Conservation (phyloP, 2,113 vertebrate species). For the Edolisoma coerulescens region DNA sequence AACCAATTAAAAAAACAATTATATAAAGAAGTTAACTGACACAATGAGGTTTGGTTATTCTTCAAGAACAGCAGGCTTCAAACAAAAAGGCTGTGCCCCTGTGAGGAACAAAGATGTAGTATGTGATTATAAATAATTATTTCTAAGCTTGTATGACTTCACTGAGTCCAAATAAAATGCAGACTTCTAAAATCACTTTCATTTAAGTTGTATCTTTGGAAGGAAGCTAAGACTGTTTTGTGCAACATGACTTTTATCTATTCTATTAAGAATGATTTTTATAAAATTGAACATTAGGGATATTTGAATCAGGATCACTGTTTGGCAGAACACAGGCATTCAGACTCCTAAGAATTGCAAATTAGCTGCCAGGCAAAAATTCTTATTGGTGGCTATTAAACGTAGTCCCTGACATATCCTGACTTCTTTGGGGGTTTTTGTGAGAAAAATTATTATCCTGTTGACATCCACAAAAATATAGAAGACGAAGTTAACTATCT, state of each 20-base stretch:
- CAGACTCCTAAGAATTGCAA: not conserved
- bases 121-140: conserved; percentile 52
- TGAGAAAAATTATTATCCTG: not conserved
- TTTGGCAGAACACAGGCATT: not conserved
- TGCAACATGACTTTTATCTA: not conserved
- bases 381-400: not conserved
- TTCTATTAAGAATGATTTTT: conserved; percentile 18
- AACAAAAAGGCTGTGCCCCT: conserved; percentile 15
- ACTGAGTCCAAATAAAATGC: conserved; percentile 20
- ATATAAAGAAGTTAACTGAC: conserved; percentile 12
- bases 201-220: conserved; percentile 4
- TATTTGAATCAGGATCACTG: not conserved
- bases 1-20: not conserved
- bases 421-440: not conserved
- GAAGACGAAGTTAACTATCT: not conserved
- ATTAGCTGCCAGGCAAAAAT: not conserved
- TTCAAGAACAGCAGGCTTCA: conserved; percentile 43
- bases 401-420: not conserved
- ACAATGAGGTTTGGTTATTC: conserved; percentile 26
- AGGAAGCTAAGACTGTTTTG: not conserved
- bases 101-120: conserved; percentile 34
- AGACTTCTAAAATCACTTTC: conserved; percentile 26
- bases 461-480: not conserved
- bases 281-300: not conserved
- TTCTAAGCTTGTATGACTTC: conserved; percentile 37